Conservation (phyloP, 1,140 invertebrate genomes). For the Dinoponera quadriceps region DNA sequence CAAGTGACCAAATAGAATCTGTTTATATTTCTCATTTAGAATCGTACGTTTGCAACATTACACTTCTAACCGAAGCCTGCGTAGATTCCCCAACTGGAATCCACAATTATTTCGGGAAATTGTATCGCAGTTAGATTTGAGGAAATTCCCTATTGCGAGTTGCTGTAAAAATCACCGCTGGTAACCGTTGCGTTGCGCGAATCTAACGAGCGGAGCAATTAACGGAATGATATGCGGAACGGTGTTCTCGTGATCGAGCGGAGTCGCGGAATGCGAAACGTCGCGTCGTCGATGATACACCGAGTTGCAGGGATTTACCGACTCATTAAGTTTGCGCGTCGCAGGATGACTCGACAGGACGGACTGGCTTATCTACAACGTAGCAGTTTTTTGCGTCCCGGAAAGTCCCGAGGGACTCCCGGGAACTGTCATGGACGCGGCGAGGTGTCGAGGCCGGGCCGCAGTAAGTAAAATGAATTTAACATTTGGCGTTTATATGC, state of each 20-base stretch:
- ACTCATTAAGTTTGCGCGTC: constrained; percentile 8
- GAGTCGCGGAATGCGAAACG: not conserved
- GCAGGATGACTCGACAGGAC: constrained; percentile 22
- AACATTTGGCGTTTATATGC: constrained; percentile 69
- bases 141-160: too few species aligned
- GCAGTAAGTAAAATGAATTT: constrained; percentile 78
- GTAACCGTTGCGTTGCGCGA: not conserved
- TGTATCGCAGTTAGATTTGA: too few species aligned
- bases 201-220: not conserved
- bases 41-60: too few species aligned
- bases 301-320: not conserved
- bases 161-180: too few species aligned
- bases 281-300: not conserved
- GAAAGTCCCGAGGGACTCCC: not conserved
- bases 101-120: too few species aligned
- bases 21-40: too few species aligned
- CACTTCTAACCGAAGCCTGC: too few species aligned
- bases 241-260: not conserved
- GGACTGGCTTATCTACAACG: not conserved
- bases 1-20: too few species aligned
- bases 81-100: too few species aligned
- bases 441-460: constrained; percentile 60
- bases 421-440: constrained; percentile 48
- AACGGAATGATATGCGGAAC: too few species aligned
- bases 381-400: constrained; percentile 37